Evolutionary conservation across 1,140 invertebrate genomes (phyloP), one percentile per base, ranked within the genome.

Genomic region (Pseudomyrmex concolor): DNA sequence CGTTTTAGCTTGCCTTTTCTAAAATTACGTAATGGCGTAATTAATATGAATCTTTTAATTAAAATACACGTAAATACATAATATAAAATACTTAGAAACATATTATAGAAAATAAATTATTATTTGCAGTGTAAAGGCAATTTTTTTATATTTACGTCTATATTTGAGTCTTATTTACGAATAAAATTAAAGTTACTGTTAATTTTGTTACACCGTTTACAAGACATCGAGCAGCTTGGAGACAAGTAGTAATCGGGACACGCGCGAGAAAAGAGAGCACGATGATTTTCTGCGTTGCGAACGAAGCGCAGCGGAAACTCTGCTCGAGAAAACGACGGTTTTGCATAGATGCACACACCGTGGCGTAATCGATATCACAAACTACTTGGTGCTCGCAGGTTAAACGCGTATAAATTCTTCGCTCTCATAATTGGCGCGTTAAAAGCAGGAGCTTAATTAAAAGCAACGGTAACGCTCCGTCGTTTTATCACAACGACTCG

Each of bases 391-490:
- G 59, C 66, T 71, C 60, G 48, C 76, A 59, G 76, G 66, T 80
- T 80, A 80, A 80, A 80, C 54, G 73, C 45, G 43, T 80, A 80
- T 80, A 80, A 80, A 80, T 80, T 80, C 66, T 80, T 80, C 66
- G 66, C 76, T 80, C 76, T 80, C 63, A 19, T 64, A 67, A 83
- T 86, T 85, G 80, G 80, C 54, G 64, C 63, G 76, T 77, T 67
- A 68, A 70, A 60, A 48, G 51, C 67, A 59, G 45, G 54, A 74
- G 63, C 67, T 85, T 85, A 82, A 60, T 86, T 70, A 70, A 72
- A 86, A 74, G 48, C 74, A 70, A 67, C 62, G 50, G 34, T 51
- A 86, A 83, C 63, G 63, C 10, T 50, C 34, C 59, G 34, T 50
- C 80, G 67, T 66, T 87, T 83, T 76, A 86, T 87, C 62, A 59